Evolutionary conservation across 2,113 vertebrate species (phyloP).

Genomic region (Poecilia latipinna): DNA sequence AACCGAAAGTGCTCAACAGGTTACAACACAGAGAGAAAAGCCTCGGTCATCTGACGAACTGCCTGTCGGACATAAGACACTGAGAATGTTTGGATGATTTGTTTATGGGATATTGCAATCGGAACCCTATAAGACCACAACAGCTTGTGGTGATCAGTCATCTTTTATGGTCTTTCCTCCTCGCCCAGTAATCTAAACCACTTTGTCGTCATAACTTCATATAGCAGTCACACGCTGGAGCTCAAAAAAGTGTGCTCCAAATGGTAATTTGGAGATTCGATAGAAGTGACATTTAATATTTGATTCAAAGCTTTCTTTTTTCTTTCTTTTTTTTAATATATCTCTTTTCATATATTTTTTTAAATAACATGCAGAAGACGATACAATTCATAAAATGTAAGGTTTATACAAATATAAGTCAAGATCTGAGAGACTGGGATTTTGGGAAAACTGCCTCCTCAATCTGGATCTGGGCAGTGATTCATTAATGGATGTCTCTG

Average conservation of each 20-base stretch:
- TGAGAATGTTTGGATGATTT: not conserved
- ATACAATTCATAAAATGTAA: not conserved
- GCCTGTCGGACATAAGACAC: not conserved
- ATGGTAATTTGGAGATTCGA: not conserved
- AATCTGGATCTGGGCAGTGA: not conserved
- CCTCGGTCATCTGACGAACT: not conserved
- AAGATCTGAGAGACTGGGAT: not conserved
- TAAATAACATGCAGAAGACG: not conserved
- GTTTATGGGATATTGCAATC: not conserved
- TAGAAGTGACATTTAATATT: not conserved
- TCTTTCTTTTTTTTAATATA: not conserved
- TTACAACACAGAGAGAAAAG: not conserved
- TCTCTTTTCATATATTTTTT: not conserved
- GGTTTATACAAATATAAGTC: not conserved
- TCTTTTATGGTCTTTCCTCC: constrained; percentile 30
- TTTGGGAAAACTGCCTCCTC: not conserved
- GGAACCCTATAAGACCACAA: constrained; percentile 9
- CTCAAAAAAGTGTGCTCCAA: constrained; percentile 4
- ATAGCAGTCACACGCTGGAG: constrained; percentile 43
- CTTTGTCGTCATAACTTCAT: constrained; percentile 19
- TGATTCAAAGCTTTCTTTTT: not conserved
- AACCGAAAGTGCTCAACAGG: not conserved
- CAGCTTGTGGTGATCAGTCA: constrained; percentile 5
- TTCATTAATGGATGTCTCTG: not conserved
- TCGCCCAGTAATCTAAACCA: constrained; percentile 22